phyloP scores from a whole-genome alignment of 2,113 vertebrate genomes.

The Ovis aries region ARS-UI_Ramb_v3.0 NC_056071.1:14496001-14496500 shows the following conservation, averaged over 20 bases:
- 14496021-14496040: neutral
- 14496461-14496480: neutral
- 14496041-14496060: fast-evolving
- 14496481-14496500: neutral
- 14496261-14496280: neutral
- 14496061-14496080: fast-evolving
- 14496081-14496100: neutral
- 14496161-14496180: neutral
- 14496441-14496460: neutral
- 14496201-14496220: neutral
- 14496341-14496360: neutral
- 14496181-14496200: neutral
- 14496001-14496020: neutral
- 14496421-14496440: neutral
- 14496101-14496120: fast-evolving
- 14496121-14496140: neutral
- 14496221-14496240: fast-evolving
- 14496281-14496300: neutral
- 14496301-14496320: neutral
- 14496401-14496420: neutral
- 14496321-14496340: neutral
- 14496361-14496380: neutral
- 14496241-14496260: fast-evolving
- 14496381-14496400: neutral
- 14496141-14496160: neutral